phyloP scores from a whole-genome alignment of 2,113 vertebrate genomes.

The Cyprinodon tularosa region DNA sequence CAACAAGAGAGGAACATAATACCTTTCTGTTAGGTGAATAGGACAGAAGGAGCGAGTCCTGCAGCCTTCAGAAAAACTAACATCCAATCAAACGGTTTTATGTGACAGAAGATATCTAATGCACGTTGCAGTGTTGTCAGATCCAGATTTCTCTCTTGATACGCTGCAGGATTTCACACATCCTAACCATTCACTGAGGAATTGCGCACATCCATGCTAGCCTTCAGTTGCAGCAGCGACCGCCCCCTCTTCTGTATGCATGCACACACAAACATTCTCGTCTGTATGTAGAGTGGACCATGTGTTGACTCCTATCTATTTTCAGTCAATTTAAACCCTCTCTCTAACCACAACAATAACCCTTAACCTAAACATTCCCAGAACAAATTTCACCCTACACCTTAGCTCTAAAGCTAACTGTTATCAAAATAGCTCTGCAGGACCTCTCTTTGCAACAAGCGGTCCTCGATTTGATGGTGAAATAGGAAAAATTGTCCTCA shows the following conservation, averaged over 20 bases:
- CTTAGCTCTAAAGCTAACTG: too few species aligned
- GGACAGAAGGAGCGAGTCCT: background rate
- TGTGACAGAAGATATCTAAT: background rate
- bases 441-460: too few species aligned
- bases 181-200: constrained; percentile 18
- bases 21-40: constrained; percentile 7
- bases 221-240: background rate
- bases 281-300: too few species aligned
- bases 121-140: constrained; percentile 3
- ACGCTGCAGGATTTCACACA: constrained; percentile 48
- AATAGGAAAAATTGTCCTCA: too few species aligned
- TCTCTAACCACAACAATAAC: too few species aligned
- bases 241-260: background rate
- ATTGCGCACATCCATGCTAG: constrained; percentile 28
- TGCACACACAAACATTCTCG: background rate
- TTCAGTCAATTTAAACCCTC: too few species aligned
- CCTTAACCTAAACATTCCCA: too few species aligned
- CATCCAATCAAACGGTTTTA: background rate
- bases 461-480: too few species aligned
- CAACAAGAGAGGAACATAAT: constrained; percentile 17
- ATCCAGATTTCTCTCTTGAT: constrained; percentile 26
- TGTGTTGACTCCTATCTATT: too few species aligned
- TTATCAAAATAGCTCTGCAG: too few species aligned
- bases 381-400: too few species aligned
- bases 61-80: background rate